These are phyloP conservation scores for Diabrotica balteata DNA, from an alignment of 2,888 invertebrate species.

Conservation along the genomic window DNA sequence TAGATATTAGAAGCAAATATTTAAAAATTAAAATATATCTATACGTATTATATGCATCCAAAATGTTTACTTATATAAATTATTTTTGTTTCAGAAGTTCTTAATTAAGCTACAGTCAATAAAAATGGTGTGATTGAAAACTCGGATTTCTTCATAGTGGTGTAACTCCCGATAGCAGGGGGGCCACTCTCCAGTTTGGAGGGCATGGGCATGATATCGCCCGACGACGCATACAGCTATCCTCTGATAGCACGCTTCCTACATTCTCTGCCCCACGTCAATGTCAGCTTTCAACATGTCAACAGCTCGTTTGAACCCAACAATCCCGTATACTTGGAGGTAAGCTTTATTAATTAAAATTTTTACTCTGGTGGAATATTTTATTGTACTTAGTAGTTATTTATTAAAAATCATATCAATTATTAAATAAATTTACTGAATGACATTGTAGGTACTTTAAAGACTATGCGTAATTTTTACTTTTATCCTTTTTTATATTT, in stretches of 20 bases:
- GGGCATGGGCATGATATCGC: slow-evolving; percentile 54
- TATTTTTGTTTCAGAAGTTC: slow-evolving; percentile 13
- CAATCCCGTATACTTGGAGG: slow-evolving; percentile 90
- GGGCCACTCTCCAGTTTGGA: slow-evolving; percentile 18
- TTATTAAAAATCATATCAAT: no score
- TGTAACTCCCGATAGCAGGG: slow-evolving; percentile 18
- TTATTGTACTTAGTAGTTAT: no score
- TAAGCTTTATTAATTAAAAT: slow-evolving; percentile 56
- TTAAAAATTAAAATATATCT: no score
- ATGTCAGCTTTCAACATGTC: slow-evolving; percentile 87
- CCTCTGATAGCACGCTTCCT: slow-evolving; percentile 86
- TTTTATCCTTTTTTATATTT: no score
- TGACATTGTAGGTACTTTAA: no score
- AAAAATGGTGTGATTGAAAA: slow-evolving; percentile 21
- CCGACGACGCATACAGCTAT: slow-evolving; percentile 80
- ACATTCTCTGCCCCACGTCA: slow-evolving; percentile 90
- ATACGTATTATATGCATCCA: no score
- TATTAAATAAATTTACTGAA: no score
- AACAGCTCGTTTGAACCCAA: slow-evolving; percentile 91
- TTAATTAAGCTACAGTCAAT: background rate
- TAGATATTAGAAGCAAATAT: no score
- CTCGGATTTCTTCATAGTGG: slow-evolving; percentile 35
- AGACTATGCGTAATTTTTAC: no score
- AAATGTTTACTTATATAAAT: no score
- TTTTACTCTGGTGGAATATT: no score